A percentile compares a stretch with the other conserved stretches of the same genome.
phyloP scores from a whole-genome alignment of 1,140 invertebrate genomes.

The Macrobrachium rosenbergii region DNA sequence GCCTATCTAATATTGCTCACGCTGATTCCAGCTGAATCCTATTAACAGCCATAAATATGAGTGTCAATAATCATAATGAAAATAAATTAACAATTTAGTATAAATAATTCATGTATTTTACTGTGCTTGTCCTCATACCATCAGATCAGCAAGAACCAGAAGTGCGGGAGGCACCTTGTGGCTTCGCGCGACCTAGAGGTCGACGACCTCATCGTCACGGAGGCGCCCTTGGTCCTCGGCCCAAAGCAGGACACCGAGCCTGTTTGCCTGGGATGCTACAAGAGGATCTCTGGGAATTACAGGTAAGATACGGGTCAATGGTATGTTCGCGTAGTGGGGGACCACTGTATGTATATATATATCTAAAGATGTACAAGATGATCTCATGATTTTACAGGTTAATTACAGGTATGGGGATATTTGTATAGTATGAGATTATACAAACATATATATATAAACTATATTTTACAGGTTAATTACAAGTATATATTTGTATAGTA shows the following conservation, averaged over 20 bases:
- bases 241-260: constrained; percentile 54
- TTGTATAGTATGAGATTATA: too few relatives aligned
- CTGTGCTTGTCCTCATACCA: neutral
- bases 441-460: too few relatives aligned
- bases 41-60: too few relatives aligned
- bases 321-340: too few relatives aligned
- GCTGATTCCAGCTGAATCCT: too few relatives aligned
- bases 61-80: too few relatives aligned
- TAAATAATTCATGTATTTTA: neutral
- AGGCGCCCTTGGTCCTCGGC: constrained; percentile 61
- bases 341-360: neutral
- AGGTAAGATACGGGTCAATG: constrained; percentile 10
- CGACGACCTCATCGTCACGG: constrained; percentile 59
- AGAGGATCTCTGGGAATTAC: constrained; percentile 43
- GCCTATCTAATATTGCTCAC: too few relatives aligned
- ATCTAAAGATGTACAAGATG: neutral
- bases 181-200: constrained; percentile 54
- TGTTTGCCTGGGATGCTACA: constrained; percentile 63
- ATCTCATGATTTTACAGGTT: neutral
- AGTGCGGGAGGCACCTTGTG: constrained; percentile 57
- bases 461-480: too few relatives aligned
- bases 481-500: too few relatives aligned
- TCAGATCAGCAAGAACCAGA: constrained; percentile 55
- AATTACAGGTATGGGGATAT: too few relatives aligned
- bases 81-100: neutral